phyloP scores from a whole-genome alignment of 2,113 vertebrate genomes.

The Chitala chitala region DNA sequence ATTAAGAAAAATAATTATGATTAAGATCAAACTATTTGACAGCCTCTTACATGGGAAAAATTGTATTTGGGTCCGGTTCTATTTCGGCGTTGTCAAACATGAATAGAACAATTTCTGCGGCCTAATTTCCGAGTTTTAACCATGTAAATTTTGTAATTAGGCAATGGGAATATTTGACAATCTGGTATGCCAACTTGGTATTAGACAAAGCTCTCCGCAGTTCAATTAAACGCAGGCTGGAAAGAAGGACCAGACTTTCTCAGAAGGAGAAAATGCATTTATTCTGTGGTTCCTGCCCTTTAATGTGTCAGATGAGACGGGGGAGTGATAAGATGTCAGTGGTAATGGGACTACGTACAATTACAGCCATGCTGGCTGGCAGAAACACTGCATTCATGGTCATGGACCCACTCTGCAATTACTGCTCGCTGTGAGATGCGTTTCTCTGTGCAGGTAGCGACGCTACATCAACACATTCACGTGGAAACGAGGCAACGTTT shows the following conservation, averaged over 20 bases:
- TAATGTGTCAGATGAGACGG: not conserved
- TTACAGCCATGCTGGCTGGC: not conserved
- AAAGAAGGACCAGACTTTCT: not conserved
- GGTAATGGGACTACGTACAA: not conserved
- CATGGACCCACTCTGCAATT: too few relatives aligned
- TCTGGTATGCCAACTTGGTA: conserved; percentile 4
- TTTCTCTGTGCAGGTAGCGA: too few relatives aligned
- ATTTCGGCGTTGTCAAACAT: conserved; percentile 24
- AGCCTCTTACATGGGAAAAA: conserved; percentile 19
- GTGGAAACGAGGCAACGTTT: not conserved
- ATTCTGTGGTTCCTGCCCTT: conserved; percentile 15
- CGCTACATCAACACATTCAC: not conserved
- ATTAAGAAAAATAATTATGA: conserved; percentile 19
- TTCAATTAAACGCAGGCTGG: conserved; percentile 9
- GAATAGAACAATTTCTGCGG: conserved; percentile 21
- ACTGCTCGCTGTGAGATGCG: too few relatives aligned
- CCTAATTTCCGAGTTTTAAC: conserved; percentile 26
- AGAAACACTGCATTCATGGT: not conserved
- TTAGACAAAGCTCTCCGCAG: conserved; percentile 13
- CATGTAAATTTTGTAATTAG: conserved; percentile 25
- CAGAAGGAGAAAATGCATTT: conserved; percentile 1
- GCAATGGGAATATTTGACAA: conserved; percentile 16
- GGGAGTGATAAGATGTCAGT: not conserved
- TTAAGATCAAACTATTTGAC: conserved; percentile 19
- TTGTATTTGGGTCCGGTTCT: conserved; percentile 15